Base-by-base conservation (phyloP, 2,113 vertebrate genomes). In the Menura novaehollandiae region DNA sequence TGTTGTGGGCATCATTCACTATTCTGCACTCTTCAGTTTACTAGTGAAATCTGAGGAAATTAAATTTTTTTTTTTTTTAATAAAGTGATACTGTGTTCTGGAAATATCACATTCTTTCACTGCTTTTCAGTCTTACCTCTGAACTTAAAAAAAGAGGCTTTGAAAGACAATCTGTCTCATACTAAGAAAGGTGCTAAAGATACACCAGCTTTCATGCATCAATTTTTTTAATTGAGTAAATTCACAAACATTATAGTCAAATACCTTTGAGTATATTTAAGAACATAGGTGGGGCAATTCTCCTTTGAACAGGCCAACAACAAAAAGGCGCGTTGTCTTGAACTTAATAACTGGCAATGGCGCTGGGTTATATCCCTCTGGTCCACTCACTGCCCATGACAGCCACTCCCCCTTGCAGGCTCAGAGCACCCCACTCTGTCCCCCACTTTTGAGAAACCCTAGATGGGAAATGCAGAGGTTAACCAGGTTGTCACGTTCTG, bases 301-400 rank as follows among this genome's bases (percentile, higher is more conserved):
- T 88, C 11, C 39, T 74, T 72, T 41, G n/a, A 85, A 46, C 13
- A 75, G 56, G 22, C 18, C 53, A 20, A 49, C n/a, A 81, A 37
- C 1, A 46, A 27, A 56, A 68, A 17, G 7, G 2, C 3, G 2
- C 3, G 3, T 26, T 69, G n/a, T 44, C 21, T 71, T 6, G 1
- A 51, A 16, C 27, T n/a, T 56, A 68, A 49, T n/a, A 64, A 5
- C 8, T 20, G 20, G 5, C 27, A 5, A 5, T 16, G 14, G 13
- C 53, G 46, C 3, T 68, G 37, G 10, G 33, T 47, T 44, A 39
- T 20, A 18, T 39, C 10, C 3, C 32, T 47, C 53, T 74, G 11
- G 20, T 16, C 32, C 12, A 5, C 80, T 73, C 37, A 35, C 14
- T 26, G 51, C 15, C 46, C 20, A 11, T 1, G 2, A 49, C 8